Percentiles rank a stretch among this genome's conserved stretches.
Conservation (phyloP, 2,113 vertebrate species). For the Sardina pilchardus region DNA sequence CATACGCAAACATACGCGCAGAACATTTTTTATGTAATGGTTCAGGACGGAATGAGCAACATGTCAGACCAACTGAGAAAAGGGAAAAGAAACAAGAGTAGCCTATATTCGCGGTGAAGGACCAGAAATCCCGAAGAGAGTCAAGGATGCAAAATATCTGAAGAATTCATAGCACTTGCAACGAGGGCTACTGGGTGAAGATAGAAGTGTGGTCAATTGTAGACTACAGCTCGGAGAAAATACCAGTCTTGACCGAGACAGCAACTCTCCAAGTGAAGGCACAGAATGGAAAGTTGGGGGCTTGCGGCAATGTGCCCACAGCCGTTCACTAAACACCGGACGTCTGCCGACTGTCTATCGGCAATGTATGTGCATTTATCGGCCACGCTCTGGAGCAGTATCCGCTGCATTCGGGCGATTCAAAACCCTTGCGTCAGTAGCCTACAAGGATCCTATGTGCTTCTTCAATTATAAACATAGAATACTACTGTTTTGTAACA, state of each 20-base stretch:
- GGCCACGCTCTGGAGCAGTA: neutral
- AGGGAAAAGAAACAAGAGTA: neutral
- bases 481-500: neutral
- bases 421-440: neutral
- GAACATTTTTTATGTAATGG: neutral
- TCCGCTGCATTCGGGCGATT: neutral
- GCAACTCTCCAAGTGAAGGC: neutral
- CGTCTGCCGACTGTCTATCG: neutral
- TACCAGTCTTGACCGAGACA: neutral
- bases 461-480: neutral
- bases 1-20: slow-evolving; percentile 41
- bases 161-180: slow-evolving; percentile 55
- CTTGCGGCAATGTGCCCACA: slow-evolving; percentile 12
- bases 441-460: neutral
- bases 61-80: neutral
- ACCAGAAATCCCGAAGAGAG: slow-evolving; percentile 69
- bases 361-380: neutral
- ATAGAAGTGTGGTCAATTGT: slow-evolving; percentile 48
- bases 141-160: slow-evolving; percentile 57
- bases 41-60: neutral
- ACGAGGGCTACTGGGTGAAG: slow-evolving; percentile 63
- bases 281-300: neutral
- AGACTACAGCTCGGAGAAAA: neutral
- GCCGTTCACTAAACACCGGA: slow-evolving; percentile 23
- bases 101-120: neutral